These are phyloP conservation scores for Drosophila recens DNA, from an alignment of 2,888 invertebrate species.

Conservation along the genomic window DNA sequence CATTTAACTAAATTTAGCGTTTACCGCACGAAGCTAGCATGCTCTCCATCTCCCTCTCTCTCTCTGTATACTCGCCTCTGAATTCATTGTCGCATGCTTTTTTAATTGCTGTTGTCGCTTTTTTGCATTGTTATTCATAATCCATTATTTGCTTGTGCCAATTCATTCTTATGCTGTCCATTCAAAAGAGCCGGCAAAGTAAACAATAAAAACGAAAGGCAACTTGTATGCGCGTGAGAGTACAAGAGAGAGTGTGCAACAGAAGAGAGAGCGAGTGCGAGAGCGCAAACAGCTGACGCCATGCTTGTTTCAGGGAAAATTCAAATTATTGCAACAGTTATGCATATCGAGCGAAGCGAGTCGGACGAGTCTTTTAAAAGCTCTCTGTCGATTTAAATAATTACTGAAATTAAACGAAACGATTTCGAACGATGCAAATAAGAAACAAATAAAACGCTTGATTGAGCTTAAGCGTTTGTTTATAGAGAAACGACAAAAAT, in stretches of 20 bases:
- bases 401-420: constrained; percentile 44
- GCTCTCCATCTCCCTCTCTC: constrained; percentile 28
- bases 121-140: constrained; percentile 27
- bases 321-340: constrained; percentile 55
- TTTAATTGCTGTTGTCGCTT: constrained; percentile 35
- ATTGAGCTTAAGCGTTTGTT: constrained; percentile 53
- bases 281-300: constrained; percentile 63
- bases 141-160: constrained; percentile 32
- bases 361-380: constrained; percentile 24
- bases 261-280: constrained; percentile 3
- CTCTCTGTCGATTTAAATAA: constrained; percentile 17
- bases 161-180: constrained; percentile 33
- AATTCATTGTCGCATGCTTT: constrained; percentile 20
- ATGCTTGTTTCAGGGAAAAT: constrained; percentile 40
- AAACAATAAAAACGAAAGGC: constrained; percentile 42
- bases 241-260: background rate
- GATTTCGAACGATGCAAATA: constrained; percentile 34
- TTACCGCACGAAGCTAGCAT: constrained; percentile 45
- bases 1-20: constrained; percentile 75
- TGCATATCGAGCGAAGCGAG: constrained; percentile 40
- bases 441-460: constrained; percentile 58
- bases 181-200: constrained; percentile 67
- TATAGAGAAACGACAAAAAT: constrained; percentile 12
- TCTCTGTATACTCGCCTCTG: constrained; percentile 4
- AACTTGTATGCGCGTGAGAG: constrained; percentile 14